Percentiles rank a stretch among this genome's conserved stretches.
Conservation (phyloP, 2,113 vertebrate species). For the Genyomyrus donnyi region DNA sequence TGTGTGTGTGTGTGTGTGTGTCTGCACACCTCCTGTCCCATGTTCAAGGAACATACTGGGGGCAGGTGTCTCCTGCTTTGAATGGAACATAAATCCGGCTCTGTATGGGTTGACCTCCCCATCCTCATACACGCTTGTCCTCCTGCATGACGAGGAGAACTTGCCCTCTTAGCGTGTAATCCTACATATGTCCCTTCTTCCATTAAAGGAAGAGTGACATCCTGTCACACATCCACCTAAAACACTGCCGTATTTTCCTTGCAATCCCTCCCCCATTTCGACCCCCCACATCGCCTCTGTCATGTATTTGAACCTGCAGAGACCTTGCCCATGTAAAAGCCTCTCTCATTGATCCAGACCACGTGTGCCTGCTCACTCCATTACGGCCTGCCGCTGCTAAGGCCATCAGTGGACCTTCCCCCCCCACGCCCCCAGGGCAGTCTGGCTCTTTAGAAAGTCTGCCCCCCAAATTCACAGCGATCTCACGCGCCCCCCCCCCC, state of each 20-base stretch:
- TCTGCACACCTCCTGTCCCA: neutral
- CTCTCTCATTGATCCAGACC: conserved; percentile 56
- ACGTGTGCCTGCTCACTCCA: conserved; percentile 46
- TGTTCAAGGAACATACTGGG: neutral
- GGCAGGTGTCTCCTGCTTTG: neutral
- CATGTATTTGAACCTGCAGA: conserved; percentile 37
- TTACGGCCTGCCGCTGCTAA: conserved; percentile 48
- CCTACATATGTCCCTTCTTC: neutral
- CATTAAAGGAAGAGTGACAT: neutral
- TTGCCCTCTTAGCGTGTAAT: conserved; percentile 4
- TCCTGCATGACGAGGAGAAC: conserved; percentile 23
- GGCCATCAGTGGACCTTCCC: conserved; percentile 42
- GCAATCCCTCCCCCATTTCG: neutral
- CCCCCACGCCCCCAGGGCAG: neutral
- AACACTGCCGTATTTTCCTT: neutral
- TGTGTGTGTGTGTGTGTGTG: neutral
- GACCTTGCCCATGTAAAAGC: conserved; percentile 52
- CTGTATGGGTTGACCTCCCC: neutral
- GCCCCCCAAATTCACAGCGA: conserved; percentile 28
- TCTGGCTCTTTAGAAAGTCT: neutral
- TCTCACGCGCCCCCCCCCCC: neutral
- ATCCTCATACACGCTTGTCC: neutral
- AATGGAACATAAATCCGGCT: neutral
- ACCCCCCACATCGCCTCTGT: conserved; percentile 40
- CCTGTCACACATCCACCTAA: neutral